Percentiles rank a stretch among this genome's conserved stretches.
These are phyloP conservation scores for Tinamus major DNA, from an alignment of 2,797 vertebrate species.

Conservation along the genomic window DNA sequence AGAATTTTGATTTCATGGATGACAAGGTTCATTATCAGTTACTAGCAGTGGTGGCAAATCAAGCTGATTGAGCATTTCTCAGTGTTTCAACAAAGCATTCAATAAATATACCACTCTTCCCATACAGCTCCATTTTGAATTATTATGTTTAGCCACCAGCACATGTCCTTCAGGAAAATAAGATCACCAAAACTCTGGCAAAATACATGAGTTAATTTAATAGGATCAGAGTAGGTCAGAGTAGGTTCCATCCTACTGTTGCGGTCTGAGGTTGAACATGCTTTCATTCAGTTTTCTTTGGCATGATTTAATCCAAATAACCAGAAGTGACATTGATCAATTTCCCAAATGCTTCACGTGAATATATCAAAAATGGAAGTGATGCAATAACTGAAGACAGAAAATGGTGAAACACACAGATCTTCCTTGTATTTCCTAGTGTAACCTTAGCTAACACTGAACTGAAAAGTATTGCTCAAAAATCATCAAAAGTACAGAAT, in stretches of 20 bases:
- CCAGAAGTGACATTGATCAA: background rate
- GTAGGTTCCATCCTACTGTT: background rate
- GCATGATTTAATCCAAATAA: background rate
- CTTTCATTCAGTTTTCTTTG: background rate
- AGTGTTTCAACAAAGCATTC: background rate
- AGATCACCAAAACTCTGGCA: background rate
- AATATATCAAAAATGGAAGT: background rate
- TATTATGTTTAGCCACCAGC: background rate
- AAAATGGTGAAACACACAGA: background rate
- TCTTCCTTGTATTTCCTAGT: background rate
- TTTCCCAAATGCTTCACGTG: background rate
- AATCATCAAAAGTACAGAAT: background rate
- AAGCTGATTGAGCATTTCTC: background rate
- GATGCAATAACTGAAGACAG: background rate
- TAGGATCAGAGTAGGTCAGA: background rate
- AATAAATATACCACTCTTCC: background rate
- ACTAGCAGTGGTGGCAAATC: background rate
- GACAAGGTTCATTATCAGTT: background rate
- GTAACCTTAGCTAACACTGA: background rate
- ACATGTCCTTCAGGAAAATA: background rate
- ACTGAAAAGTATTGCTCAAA: background rate
- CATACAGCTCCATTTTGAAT: background rate
- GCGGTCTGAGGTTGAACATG: background rate
- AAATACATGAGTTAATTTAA: background rate
- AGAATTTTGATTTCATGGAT: slow-evolving; percentile 31